Evolutionary conservation across 2,888 invertebrate species (phyloP), one percentile per base, ranked within the genome.

Genomic region (Fissipunctia ypsillon): DNA sequence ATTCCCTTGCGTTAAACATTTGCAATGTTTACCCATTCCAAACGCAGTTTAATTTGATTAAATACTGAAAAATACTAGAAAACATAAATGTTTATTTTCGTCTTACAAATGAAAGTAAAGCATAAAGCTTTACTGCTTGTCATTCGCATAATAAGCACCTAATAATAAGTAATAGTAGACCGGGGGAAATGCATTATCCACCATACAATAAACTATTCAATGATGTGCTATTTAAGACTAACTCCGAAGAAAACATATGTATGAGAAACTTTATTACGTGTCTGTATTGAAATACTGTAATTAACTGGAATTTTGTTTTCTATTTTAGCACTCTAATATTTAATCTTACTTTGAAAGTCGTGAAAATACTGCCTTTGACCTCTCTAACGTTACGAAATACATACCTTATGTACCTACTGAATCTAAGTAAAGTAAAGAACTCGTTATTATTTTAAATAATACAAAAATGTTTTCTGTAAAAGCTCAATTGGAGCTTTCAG

Each of bases 181-280:
- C 38, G 41, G 35, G n/a, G 25, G 63, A 75, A 81, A 81, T 67
- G 76, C 63, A 67, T 81, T 68, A n/a, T n/a, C n/a, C n/a, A 75
- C 57, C 31, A 48, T 22, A 81, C 76, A 75, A 63, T 59, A 59
- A 74, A 45, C 22, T 35, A 0, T 50, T 54, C 56, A 57, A 81
- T 67, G 19, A 59, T 60, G 61, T 41, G 52, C 66, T 63, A 16
- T 67, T 31, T 73, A 38, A 14, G 3, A 57, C 9, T 25, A n/a
- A n/a, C 16, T 63, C 19, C 38, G 6, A 50, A 31, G 7, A 63
- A 59, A 48, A 68, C 22, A 28, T 6, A 41, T 43, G 19, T 52
- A 38, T 60, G 7, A 28, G 28, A 52, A 60, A 54, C n/a, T 45
- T 48, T 19, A 52, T 28, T 5, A 48, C 14, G 5, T n/a, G 50